Conservation (phyloP, 2,113 vertebrate species). For the Bubo bubo region DNA sequence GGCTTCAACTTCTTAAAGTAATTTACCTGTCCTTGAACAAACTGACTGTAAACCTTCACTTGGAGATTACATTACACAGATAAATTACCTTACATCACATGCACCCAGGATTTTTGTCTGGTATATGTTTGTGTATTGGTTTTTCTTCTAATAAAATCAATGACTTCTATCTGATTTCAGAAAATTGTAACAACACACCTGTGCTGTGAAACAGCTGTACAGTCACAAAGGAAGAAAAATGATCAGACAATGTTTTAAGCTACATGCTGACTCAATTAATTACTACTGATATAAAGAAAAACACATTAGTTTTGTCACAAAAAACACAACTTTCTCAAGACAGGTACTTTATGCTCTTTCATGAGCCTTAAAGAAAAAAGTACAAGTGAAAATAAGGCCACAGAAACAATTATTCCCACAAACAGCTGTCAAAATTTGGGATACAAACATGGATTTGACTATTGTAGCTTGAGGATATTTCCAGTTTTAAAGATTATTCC, state of each 20-base stretch:
- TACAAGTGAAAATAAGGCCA: not conserved
- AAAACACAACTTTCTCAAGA: not conserved
- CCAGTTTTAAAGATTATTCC: not conserved
- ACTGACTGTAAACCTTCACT: conserved; percentile 14
- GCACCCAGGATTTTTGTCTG: not conserved
- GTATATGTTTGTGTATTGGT: not conserved
- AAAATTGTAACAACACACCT: not conserved
- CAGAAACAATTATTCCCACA: not conserved
- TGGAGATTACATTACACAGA: conserved; percentile 51
- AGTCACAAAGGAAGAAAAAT: conserved; percentile 8
- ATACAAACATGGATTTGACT: not conserved
- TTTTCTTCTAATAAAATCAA: conserved; percentile 52
- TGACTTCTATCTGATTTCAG: conserved; percentile 44
- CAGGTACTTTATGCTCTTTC: not conserved
- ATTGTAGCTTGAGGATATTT: not conserved
- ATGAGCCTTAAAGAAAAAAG: not conserved
- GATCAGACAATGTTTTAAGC: not conserved
- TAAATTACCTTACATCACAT: conserved; percentile 41
- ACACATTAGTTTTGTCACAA: not conserved
- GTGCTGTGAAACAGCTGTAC: not conserved
- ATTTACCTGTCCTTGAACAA: conserved; percentile 56
- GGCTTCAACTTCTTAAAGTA: conserved; percentile 9
- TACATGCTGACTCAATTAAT: conserved; percentile 4
- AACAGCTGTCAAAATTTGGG: not conserved
- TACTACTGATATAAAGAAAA: conserved; percentile 16